Base-by-base conservation (phyloP, 2,888 invertebrate genomes). In the Zygogramma bicolorata region DNA sequence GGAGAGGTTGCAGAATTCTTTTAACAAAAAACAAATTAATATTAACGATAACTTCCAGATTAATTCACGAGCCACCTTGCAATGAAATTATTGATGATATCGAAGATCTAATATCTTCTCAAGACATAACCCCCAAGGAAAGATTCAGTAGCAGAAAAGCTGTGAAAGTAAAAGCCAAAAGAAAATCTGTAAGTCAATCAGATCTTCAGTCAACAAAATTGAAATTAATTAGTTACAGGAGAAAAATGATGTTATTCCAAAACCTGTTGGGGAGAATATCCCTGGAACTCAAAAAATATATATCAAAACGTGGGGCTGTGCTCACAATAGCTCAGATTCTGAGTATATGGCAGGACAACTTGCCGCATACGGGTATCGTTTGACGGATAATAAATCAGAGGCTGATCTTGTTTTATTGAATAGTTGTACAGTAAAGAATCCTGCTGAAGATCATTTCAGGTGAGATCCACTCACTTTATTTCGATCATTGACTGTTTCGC, bases 321-420 rank as follows among this genome's bases (percentile, higher is more conserved):
- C 98, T 0, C 99, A 99, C 88, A 99, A 99, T 87, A 97, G 93
- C 85, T 97, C 97, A 0, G 99, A 99, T 86, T 95, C 97, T 0
- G 99, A 99, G 88, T 99, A 99, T 85, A 99, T 99, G 99, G 97
- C 97, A 0, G 99, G 99, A 0, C 93, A 97, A 80, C 88, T 99
- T 70, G 93, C 95, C 0, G 91, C 94, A 0, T 95, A 94, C 82
- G 98, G 98, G 0, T 98, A 97, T 86, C 91, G 90, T 68, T 89
- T 98, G 59, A 95, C 94, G 0, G 93, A 95, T 57, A 91, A 95
- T 73, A 95, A 95, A 87, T 88, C 90, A 60, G 88, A 90, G 10
- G 98, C 99, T 0, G 95, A 98, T 86, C 88, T 99, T 31, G 98
- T 98, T 98, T 88, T 99, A 10, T 89, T 99, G 18, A 99, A 99